Evolutionary conservation across 2,888 invertebrate genomes (phyloP).

Genomic region (Asteroscopus sphinx): DNA sequence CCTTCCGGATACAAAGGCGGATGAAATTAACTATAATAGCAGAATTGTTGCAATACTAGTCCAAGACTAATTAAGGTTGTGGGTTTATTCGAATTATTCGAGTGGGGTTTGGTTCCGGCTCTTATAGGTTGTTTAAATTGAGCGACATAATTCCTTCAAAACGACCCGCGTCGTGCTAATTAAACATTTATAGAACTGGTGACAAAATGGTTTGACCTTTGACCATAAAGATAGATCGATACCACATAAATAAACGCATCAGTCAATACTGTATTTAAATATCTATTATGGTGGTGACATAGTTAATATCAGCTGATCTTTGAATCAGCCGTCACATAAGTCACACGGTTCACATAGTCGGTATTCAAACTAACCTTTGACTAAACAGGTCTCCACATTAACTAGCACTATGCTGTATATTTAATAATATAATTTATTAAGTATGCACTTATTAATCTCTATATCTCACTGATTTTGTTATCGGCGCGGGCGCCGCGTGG

Average conservation of each 20-base stretch:
- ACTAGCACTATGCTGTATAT: conserved; percentile 27
- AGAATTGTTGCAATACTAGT: neutral
- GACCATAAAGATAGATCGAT: neutral
- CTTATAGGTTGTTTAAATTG: too few relatives aligned
- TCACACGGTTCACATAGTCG: conserved; percentile 18
- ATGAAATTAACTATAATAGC: neutral
- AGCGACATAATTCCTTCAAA: too few relatives aligned
- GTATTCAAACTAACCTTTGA: conserved; percentile 44
- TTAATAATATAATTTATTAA: conserved; percentile 45
- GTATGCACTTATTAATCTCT: conserved; percentile 38
- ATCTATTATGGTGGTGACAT: conserved; percentile 31
- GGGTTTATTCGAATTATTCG: too few relatives aligned
- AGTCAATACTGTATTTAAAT: conserved; percentile 7
- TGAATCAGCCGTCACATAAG: conserved; percentile 19
- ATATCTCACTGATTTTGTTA: conserved; percentile 36
- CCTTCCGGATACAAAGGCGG: conserved; percentile 25
- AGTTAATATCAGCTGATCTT: conserved; percentile 25
- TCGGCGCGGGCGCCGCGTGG: conserved; percentile 20
- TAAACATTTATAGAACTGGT: neutral
- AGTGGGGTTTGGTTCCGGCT: too few relatives aligned
- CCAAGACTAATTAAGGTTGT: too few relatives aligned
- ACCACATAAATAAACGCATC: conserved; percentile 8
- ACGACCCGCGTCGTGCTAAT: too few relatives aligned
- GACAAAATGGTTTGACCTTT: neutral
- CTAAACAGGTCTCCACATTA: conserved; percentile 42